Evolutionary conservation across 2,113 vertebrate genomes (phyloP), one percentile per base, ranked within the genome.

Genomic region (Calypte anna): DNA sequence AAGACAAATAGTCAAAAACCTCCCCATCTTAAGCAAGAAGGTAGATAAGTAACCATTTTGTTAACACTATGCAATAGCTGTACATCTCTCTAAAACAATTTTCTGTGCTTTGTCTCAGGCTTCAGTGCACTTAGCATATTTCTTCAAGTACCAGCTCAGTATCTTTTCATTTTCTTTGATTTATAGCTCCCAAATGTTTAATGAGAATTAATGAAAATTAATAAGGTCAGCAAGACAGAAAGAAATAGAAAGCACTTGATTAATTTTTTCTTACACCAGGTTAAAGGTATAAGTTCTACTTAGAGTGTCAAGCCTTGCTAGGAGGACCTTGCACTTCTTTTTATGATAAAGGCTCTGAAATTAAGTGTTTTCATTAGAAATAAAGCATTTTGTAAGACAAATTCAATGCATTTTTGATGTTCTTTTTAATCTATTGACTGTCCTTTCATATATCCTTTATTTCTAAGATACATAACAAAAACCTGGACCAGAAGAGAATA

Each of bases 201-300:
- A 73, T 21, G 21, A 69, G 50, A 83, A 73, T 40, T 40, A 40
- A 40, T 40, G 40, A 40, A 40, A 40, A 40, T 64, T 69, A 50
- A 20, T 21, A 48, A 48, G 46, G 20, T 48, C 46, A 48, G 18
- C 4, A 48, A 84, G 62, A 72, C 92, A 86, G 40, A 70, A 87
- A 90, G 67, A 84, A 92, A 83, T 53, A 90, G 86, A 95, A 94
- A 90, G 55, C 25, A 85, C 88, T 94, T 63, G 36, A 40, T 70
- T 25, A 12, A 22, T 73, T 82, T 90, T 96, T 94, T 59, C 40
- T 72, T 53, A 22, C 16, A 58, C 8, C 53, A 87, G 66, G 11
- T 79, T 90, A n/a, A 77, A 23, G 33, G 81, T 78, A 76, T 93
- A 82, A 92, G 78, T 94, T 96, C 44, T 90, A 54, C 68, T 63